These are phyloP conservation scores for Clistopyga incitator DNA, from an alignment of 2,888 invertebrate genomes.

Conservation along the genomic window DNA sequence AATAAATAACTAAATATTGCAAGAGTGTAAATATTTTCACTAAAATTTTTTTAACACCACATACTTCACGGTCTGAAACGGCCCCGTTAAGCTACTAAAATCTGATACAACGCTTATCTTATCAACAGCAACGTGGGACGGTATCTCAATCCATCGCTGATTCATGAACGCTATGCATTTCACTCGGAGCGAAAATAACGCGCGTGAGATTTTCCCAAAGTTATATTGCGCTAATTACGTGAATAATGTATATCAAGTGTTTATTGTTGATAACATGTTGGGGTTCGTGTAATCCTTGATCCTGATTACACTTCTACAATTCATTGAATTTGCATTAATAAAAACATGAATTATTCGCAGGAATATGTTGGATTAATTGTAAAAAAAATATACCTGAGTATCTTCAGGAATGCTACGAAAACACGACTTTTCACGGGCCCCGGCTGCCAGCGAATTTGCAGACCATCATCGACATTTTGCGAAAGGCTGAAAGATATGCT, in stretches of 20 bases:
- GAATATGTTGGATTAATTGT: slow-evolving; percentile 60
- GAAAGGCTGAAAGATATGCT: slow-evolving; percentile 86
- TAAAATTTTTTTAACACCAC: neutral
- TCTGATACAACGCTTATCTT: slow-evolving; percentile 63
- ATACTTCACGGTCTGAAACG: neutral
- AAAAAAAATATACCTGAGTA: slow-evolving; percentile 85
- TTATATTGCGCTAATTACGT: slow-evolving; percentile 39
- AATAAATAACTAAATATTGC: too few relatives aligned
- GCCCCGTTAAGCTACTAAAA: neutral
- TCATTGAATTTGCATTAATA: too few relatives aligned
- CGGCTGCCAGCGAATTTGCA: slow-evolving; percentile 87
- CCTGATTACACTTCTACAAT: neutral
- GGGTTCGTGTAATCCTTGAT: slow-evolving; percentile 54
- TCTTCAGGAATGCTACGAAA: slow-evolving; percentile 87
- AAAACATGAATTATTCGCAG: slow-evolving; percentile 56
- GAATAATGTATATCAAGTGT: slow-evolving; percentile 60
- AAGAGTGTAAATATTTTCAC: neutral
- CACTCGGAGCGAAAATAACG: slow-evolving; percentile 1
- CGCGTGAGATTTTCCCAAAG: slow-evolving; percentile 26
- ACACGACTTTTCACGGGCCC: slow-evolving; percentile 83
- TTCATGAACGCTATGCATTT: slow-evolving; percentile 54
- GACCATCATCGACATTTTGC: slow-evolving; percentile 87
- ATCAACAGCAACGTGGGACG: slow-evolving; percentile 50
- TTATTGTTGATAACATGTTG: slow-evolving; percentile 42
- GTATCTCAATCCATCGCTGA: slow-evolving; percentile 49